Conservation (phyloP, 2,888 invertebrate species). For the Drosophila percnosoma region DNA sequence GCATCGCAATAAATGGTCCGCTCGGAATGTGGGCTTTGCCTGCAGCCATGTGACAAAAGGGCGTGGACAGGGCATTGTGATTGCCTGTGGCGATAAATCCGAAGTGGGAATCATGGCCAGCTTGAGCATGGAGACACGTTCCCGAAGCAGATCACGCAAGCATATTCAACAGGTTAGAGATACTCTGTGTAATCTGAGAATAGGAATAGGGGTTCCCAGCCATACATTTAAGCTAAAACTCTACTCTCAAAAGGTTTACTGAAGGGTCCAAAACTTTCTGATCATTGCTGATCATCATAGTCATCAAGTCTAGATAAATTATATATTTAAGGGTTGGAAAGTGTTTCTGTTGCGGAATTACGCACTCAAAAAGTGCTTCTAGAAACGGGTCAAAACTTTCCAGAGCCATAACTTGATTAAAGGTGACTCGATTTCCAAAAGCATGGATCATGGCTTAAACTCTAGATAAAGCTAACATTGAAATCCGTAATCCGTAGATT, state of each 20-base stretch:
- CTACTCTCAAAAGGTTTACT: not conserved
- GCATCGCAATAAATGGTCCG: constrained; percentile 41
- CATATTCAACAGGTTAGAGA: constrained; percentile 43
- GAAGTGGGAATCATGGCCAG: constrained; percentile 47
- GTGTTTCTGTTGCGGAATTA: too few relatives aligned
- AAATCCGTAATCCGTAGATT: not conserved
- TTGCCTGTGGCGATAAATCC: constrained; percentile 60
- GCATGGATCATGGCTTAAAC: not conserved
- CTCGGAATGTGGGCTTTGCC: constrained; percentile 60
- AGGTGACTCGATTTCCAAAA: too few relatives aligned
- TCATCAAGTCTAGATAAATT: not conserved
- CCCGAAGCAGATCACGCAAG: constrained; percentile 8
- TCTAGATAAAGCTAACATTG: too few relatives aligned
- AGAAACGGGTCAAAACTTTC: too few relatives aligned
- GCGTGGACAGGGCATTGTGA: constrained; percentile 52
- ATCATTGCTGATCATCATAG: not conserved
- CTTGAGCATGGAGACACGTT: constrained; percentile 33
- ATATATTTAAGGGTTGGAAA: too few relatives aligned
- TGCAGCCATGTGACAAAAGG: constrained; percentile 58
- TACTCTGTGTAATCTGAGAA: not conserved
- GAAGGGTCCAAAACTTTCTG: not conserved
- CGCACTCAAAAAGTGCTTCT: too few relatives aligned
- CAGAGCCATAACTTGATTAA: not conserved
- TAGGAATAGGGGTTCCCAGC: not conserved
- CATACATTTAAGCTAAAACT: not conserved